Evolutionary conservation across 1,140 invertebrate genomes (phyloP), one percentile per base, ranked within the genome.

Genomic region (Cyclina sinensis): DNA sequence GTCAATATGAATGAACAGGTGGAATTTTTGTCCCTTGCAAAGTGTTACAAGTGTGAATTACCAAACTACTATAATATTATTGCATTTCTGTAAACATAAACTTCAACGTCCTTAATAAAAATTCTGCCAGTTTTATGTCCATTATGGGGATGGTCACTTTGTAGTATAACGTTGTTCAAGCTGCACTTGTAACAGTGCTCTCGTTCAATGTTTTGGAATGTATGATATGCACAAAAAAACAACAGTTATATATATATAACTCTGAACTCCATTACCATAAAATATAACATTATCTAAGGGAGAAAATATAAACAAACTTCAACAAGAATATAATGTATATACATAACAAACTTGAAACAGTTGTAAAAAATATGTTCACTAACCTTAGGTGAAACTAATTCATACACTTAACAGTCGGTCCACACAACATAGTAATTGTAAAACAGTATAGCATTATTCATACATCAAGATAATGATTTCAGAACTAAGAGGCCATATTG

Each of bases 181-280:
- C n/a, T n/a, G 59, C 5, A 24, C 21, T n/a, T 9, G 11, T 24
- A 32, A 68, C 7, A n/a, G 16, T 11, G 35, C 18, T 12, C 70
- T 21, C 32, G 4, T 12, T n/a, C n/a, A 2, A 11, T n/a, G 12
- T 39, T 43, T 43, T 74, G 70, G 35, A 43, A 39, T 74, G 43
- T 43, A 39, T 32, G 30, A 30, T 21, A 39, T 48, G 30, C 14
- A 39, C 35, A 43, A 74, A 11, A 11, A n/a, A 11, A 74, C 3
- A 11, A 74, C 37, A 39, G 5, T n/a, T n/a, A n/a, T n/a, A 74
- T 74, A 39, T 39, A 74, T 74, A 74, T 48, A 48, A 43, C 43
- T 74, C n/a, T 74, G 27, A 74, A 48, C 43, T 74, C 35, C 43
- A 5, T 43, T 30, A 74, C 43, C 35, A 74, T 39, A 24, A 48